Conservation (phyloP, 2,113 vertebrate genomes). For the Podiceps cristatus region DNA sequence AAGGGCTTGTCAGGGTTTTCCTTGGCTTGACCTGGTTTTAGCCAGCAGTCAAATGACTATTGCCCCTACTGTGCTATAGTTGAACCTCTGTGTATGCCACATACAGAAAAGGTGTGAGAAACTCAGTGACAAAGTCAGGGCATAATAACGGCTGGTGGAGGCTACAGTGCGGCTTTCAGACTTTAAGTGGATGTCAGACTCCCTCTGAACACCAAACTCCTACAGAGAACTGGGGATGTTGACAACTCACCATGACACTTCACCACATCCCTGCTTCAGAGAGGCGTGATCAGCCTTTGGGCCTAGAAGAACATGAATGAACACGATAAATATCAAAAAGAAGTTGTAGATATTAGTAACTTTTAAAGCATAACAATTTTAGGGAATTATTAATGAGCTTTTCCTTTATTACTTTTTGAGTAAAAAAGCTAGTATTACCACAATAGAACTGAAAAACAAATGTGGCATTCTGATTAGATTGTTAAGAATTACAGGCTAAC, state of each 20-base stretch:
- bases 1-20: not conserved
- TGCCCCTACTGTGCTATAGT: fast-evolving
- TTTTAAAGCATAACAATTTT: not conserved
- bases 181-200: not conserved
- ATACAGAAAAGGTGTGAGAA: not conserved
- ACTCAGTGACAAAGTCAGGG: not conserved
- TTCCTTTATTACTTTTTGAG: not conserved
- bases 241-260: fast-evolving
- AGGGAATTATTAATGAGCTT: not conserved
- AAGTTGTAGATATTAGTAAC: fast-evolving
- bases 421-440: not conserved
- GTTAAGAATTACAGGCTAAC: not conserved
- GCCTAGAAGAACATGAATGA: not conserved
- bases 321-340: not conserved
- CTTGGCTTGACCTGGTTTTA: not conserved
- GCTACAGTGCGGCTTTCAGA: not conserved
- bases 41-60: not conserved
- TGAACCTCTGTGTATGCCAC: not conserved
- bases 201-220: not conserved
- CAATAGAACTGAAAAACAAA: not conserved
- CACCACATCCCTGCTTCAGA: not conserved
- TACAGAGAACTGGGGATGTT: not conserved
- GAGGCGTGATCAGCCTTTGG: not conserved
- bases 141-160: not conserved
- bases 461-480: fast-evolving